Percentiles rank a stretch among this genome's conserved stretches.
These are phyloP conservation scores for Emys orbicularis DNA, from an alignment of 2,797 vertebrate genomes.

Conservation along the genomic window DNA sequence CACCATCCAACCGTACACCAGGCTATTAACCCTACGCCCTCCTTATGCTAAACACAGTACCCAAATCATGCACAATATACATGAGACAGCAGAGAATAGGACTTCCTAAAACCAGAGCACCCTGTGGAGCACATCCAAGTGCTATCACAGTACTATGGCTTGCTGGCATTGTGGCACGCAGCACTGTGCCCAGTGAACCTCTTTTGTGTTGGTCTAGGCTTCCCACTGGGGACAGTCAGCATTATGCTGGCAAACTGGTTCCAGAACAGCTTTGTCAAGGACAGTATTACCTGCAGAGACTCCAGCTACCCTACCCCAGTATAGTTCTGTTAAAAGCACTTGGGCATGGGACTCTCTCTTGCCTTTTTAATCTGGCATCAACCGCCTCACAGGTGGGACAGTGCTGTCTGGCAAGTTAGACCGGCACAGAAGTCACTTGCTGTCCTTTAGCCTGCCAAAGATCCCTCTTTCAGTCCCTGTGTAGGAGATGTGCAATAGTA, in stretches of 20 bases:
- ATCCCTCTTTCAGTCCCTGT: neutral
- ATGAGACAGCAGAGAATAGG: neutral
- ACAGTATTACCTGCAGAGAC: neutral
- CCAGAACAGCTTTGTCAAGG: neutral
- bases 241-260: accelerated
- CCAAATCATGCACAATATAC: accelerated
- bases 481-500: neutral
- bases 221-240: neutral
- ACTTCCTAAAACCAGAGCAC: neutral
- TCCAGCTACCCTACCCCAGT: neutral
- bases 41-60: accelerated
- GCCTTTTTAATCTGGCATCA: accelerated
- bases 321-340: neutral
- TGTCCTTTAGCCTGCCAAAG: neutral
- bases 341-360: accelerated
- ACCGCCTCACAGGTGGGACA: accelerated
- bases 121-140: accelerated
- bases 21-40: accelerated
- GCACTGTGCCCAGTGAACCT: neutral
- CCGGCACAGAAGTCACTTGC: accelerated
- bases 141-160: neutral
- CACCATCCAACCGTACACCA: neutral
- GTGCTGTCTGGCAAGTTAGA: neutral
- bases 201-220: neutral
- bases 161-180: neutral